Conservation (phyloP, 2,113 vertebrate species). For the Peucedramus taeniatus region DNA sequence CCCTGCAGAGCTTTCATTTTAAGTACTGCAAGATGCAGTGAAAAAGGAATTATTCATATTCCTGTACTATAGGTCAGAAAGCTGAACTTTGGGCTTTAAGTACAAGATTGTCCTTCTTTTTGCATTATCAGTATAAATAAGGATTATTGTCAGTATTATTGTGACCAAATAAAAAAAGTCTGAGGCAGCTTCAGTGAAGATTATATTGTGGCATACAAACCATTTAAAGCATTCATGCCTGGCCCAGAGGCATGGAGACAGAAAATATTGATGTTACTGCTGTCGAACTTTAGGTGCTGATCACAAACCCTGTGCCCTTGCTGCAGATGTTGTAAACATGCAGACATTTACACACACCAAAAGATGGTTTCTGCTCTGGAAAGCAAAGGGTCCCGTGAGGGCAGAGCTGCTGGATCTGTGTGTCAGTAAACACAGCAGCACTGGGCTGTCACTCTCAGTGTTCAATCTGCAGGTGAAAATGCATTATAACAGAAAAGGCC, state of each 20-base stretch:
- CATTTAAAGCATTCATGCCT: background rate
- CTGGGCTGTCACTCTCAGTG: background rate
- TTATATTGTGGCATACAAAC: background rate
- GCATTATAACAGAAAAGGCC: background rate
- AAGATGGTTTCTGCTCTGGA: background rate
- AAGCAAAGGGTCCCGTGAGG: background rate
- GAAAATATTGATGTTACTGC: background rate
- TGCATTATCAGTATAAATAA: conserved; percentile 26
- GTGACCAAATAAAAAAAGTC: background rate
- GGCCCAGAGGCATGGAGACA: background rate
- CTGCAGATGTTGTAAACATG: background rate
- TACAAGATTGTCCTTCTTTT: background rate
- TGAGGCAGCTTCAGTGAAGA: background rate
- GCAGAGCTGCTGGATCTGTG: background rate
- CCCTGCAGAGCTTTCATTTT: conserved; percentile 60
- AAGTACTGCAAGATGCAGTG: background rate
- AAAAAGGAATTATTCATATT: conserved; percentile 44
- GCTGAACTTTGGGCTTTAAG: background rate
- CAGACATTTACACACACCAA: background rate
- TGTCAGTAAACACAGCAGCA: background rate
- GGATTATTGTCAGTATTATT: conserved; percentile 3
- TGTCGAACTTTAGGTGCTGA: background rate
- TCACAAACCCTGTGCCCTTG: background rate
- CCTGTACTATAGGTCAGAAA: conserved; percentile 4
- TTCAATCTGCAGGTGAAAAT: conserved; percentile 3